These are phyloP conservation scores for Eulemur rubriventer DNA, from an alignment of 2,797 vertebrate genomes.

Conservation along the genomic window DNA sequence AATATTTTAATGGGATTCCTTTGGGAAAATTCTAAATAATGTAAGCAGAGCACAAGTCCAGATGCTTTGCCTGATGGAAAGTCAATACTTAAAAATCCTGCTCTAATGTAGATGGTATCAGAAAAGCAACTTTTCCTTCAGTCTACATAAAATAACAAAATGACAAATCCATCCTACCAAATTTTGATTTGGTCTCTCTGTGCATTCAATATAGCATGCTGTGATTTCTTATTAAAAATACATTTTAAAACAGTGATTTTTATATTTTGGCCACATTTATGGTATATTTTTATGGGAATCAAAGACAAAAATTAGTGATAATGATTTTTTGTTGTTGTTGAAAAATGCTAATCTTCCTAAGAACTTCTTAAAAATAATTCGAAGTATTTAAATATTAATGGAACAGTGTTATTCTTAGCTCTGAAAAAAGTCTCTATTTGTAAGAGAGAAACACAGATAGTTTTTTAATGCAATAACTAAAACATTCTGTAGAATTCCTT, in stretches of 20 bases:
- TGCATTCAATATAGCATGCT: not conserved
- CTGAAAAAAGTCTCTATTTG: not conserved
- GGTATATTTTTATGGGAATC: not conserved
- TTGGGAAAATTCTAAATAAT: slow-evolving; percentile 12
- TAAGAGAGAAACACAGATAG: not conserved
- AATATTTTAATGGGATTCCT: not conserved
- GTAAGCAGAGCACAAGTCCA: not conserved
- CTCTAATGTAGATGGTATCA: not conserved
- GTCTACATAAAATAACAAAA: not conserved
- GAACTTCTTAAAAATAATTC: not conserved
- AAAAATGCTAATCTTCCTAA: not conserved
- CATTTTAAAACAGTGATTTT: not conserved
- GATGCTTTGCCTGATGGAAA: not conserved
- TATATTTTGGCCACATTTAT: not conserved
- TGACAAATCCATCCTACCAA: not conserved
- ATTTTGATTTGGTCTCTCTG: not conserved
- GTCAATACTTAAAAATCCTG: not conserved
- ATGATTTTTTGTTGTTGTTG: not conserved
- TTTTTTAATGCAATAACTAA: not conserved
- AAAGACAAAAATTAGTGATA: slow-evolving; percentile 12
- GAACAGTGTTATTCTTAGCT: not conserved
- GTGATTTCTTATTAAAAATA: not conserved
- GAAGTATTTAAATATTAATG: not conserved
- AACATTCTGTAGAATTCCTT: not conserved
- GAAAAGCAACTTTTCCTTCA: not conserved